Conservation (phyloP, 2,113 vertebrate species). For the Glaucomys volans region DNA sequence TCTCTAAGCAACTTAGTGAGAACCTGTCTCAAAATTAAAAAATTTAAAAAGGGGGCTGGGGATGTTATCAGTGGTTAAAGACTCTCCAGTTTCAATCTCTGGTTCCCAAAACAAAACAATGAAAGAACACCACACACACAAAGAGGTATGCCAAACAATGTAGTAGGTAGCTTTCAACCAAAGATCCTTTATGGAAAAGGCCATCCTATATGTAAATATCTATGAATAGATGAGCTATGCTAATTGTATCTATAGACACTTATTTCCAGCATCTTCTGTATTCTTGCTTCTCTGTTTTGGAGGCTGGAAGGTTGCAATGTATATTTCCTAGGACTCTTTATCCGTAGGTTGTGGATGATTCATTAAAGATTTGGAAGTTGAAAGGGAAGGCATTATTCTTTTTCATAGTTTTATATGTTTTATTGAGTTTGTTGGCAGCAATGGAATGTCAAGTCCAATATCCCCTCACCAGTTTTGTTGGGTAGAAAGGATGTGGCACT, state of each 20-base stretch:
- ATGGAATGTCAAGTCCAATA: neutral
- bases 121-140: neutral
- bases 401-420: neutral
- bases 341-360: neutral
- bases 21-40: too few relatives aligned
- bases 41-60: too few relatives aligned
- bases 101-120: too few relatives aligned
- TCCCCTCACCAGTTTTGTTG: neutral
- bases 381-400: neutral
- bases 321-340: neutral
- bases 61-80: too few relatives aligned
- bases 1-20: too few relatives aligned
- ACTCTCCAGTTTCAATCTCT: too few relatives aligned
- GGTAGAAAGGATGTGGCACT: neutral
- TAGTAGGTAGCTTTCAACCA: neutral
- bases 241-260: neutral
- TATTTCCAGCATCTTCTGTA: neutral
- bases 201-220: neutral
- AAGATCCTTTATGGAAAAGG: neutral
- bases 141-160: neutral
- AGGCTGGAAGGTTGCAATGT: neutral
- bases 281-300: neutral
- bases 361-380: neutral
- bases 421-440: neutral
- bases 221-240: neutral